These are phyloP conservation scores for Pemphredon lugubris DNA, from an alignment of 2,888 invertebrate species.

Conservation along the genomic window DNA sequence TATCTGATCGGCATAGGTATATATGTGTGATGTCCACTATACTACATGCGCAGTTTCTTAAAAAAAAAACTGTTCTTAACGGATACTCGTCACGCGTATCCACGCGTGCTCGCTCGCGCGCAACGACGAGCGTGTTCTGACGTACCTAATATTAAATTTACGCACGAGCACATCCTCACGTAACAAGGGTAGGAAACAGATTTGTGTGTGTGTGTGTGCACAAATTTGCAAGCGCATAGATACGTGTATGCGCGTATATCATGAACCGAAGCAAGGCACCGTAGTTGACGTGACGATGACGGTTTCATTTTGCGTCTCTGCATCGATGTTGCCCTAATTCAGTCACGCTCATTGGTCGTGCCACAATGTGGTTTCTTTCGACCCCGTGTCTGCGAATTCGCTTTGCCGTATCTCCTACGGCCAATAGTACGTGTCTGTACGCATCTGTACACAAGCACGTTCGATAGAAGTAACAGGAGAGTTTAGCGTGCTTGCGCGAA, in stretches of 20 bases:
- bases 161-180: slow-evolving; percentile 17
- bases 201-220: slow-evolving; percentile 21
- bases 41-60: slow-evolving; percentile 35
- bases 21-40: slow-evolving; percentile 27
- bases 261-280: too few species aligned
- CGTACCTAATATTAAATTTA: slow-evolving; percentile 22
- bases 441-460: slow-evolving; percentile 10
- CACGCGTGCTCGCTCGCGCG: too few species aligned
- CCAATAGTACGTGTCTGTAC: too few species aligned
- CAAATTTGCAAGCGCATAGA: slow-evolving; percentile 4
- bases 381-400: too few species aligned
- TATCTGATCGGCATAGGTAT: slow-evolving; percentile 34
- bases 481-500: slow-evolving; percentile 3
- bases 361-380: too few species aligned
- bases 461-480: slow-evolving; percentile 7
- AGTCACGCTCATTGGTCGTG: too few species aligned
- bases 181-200: slow-evolving; percentile 15
- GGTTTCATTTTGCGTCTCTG: too few species aligned
- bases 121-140: slow-evolving; percentile 9
- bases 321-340: too few species aligned
- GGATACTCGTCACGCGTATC: slow-evolving; percentile 39
- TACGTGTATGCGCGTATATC: background rate
- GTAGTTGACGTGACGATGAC: too few species aligned
- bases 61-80: slow-evolving; percentile 33
- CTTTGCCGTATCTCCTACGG: too few species aligned